These are phyloP conservation scores for Microchirus variegatus DNA, from an alignment of 2,797 vertebrate genomes.

Conservation along the genomic window DNA sequence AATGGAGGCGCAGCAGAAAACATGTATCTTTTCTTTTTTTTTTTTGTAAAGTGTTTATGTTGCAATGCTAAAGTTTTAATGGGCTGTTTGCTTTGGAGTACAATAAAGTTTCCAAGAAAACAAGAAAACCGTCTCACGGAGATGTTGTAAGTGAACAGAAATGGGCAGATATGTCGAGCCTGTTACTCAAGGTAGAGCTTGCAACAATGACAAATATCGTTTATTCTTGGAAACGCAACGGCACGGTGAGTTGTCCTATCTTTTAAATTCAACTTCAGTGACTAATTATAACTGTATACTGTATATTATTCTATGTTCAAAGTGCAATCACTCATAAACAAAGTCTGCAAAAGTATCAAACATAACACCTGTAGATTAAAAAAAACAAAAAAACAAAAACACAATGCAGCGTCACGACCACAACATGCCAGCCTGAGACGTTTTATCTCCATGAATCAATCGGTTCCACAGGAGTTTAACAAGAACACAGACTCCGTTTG, in stretches of 20 bases:
- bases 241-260: background rate
- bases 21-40: constrained; percentile 41
- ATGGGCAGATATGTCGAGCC: constrained; percentile 7
- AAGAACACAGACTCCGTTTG: constrained; percentile 31
- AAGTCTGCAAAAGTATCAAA: background rate
- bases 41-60: constrained; percentile 44
- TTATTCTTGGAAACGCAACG: background rate
- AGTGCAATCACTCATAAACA: background rate
- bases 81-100: constrained; percentile 28
- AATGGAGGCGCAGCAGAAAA: constrained; percentile 45
- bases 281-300: background rate
- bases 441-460: constrained; percentile 50
- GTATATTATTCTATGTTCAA: background rate
- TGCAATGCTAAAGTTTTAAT: constrained; percentile 52
- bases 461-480: constrained; percentile 28
- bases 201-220: constrained; percentile 1
- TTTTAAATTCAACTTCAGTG: background rate
- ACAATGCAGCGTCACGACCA: background rate
- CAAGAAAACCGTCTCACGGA: background rate
- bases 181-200: background rate
- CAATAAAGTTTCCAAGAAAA: constrained; percentile 36
- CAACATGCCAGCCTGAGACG: constrained; percentile 33
- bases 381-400: background rate
- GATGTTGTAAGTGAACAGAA: constrained; percentile 24
- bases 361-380: constrained; percentile 8